Conservation (phyloP, 2,113 vertebrate genomes). For the Antechinus flavipes region DNA sequence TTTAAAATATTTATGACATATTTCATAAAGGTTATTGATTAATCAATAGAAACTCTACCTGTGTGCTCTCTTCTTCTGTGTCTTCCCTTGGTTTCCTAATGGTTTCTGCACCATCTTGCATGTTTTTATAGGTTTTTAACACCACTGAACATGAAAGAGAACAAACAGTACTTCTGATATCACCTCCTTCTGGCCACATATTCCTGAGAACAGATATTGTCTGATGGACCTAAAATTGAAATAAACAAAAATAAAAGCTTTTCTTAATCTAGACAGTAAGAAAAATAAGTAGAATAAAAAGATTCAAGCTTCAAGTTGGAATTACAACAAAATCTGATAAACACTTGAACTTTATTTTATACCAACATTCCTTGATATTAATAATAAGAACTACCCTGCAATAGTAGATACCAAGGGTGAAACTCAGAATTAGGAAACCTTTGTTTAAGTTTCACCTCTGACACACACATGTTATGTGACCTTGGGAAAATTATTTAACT, state of each 20-base stretch:
- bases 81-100: neutral
- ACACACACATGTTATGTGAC: neutral
- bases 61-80: neutral
- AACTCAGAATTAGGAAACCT: too few species aligned
- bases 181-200: slow-evolving; percentile 71
- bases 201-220: slow-evolving; percentile 44
- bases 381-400: neutral
- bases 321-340: neutral
- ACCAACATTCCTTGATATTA: neutral
- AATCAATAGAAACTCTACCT: slow-evolving; percentile 56
- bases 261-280: neutral
- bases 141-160: slow-evolving; percentile 66
- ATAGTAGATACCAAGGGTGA: neutral
- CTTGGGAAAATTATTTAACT: neutral
- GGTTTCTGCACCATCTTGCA: slow-evolving; percentile 39
- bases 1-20: neutral
- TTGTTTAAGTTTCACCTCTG: too few species aligned
- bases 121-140: slow-evolving; percentile 66
- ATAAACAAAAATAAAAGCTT: neutral
- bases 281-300: neutral
- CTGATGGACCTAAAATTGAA: slow-evolving; percentile 57
- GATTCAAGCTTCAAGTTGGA: too few species aligned
- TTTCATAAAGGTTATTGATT: slow-evolving; percentile 13
- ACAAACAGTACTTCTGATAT: slow-evolving; percentile 66
- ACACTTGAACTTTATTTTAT: neutral